These are phyloP conservation scores for Caprella mutica DNA, from an alignment of 2,888 invertebrate species.

Conservation along the genomic window DNA sequence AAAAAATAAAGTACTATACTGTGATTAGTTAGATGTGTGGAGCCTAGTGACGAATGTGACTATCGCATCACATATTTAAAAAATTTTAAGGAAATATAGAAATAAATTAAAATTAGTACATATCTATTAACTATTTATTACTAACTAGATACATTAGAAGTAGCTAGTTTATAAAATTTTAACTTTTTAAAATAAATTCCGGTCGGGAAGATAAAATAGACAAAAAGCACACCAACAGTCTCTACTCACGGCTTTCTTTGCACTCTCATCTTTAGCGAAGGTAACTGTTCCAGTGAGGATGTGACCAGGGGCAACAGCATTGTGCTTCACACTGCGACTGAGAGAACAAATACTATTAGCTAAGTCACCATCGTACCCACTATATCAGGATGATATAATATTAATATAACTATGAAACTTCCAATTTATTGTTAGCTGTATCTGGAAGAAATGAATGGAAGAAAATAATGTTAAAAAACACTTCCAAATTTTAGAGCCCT, in stretches of 20 bases:
- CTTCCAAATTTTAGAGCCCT: too few relatives aligned
- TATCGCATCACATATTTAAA: too few relatives aligned
- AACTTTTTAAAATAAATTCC: too few relatives aligned
- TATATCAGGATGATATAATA: not conserved
- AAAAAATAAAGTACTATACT: too few relatives aligned
- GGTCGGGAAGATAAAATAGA: not conserved
- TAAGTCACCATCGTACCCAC: slow-evolving; percentile 6
- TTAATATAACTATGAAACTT: not conserved
- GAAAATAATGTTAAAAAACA: slow-evolving; percentile 14
- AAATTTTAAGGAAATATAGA: slow-evolving; percentile 4
- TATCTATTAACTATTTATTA: too few relatives aligned
- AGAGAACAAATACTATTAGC: not conserved
- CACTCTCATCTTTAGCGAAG: slow-evolving; percentile 72
- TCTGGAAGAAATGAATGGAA: not conserved
- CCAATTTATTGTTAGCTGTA: not conserved
- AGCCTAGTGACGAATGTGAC: too few relatives aligned
- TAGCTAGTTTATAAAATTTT: too few relatives aligned
- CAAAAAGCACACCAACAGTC: not conserved
- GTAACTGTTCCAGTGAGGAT: slow-evolving; percentile 46
- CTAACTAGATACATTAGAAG: too few relatives aligned
- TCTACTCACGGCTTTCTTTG: slow-evolving; percentile 57
- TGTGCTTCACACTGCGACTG: slow-evolving; percentile 27
- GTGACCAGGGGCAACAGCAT: slow-evolving; percentile 29
- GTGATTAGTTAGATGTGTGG: too few relatives aligned
- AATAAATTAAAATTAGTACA: not conserved